Evolutionary conservation across 2,888 invertebrate genomes (phyloP).

Genomic region (Noctua fimbriata): DNA sequence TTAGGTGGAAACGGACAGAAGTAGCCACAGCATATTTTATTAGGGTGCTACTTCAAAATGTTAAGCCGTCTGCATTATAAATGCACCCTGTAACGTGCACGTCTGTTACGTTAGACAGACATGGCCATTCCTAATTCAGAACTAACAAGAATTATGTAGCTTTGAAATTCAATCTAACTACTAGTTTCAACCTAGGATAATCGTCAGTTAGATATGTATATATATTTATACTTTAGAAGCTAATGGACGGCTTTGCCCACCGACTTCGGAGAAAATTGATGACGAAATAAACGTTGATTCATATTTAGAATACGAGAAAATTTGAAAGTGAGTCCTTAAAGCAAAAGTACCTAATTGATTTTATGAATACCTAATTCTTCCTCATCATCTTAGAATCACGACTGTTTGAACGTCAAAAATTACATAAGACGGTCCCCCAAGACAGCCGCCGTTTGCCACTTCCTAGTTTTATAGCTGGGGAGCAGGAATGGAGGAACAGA

Average conservation of each 20-base stretch:
- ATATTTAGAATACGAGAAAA: neutral
- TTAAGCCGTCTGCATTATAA: neutral
- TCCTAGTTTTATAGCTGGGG: too few relatives aligned
- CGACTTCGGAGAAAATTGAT: neutral
- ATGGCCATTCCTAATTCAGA: neutral
- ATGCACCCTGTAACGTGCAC: conserved; percentile 16
- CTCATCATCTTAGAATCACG: too few relatives aligned
- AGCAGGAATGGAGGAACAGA: too few relatives aligned
- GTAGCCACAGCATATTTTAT: neutral
- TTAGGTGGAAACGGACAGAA: neutral
- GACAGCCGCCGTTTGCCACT: too few relatives aligned
- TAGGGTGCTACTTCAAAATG: conserved; percentile 1
- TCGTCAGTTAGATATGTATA: neutral
- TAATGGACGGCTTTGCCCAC: neutral
- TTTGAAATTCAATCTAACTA: neutral
- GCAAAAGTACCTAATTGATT: neutral
- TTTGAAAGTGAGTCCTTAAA: neutral
- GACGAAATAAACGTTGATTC: neutral
- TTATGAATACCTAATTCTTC: neutral
- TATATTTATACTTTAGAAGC: neutral
- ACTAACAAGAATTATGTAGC: neutral
- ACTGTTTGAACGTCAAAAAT: too few relatives aligned
- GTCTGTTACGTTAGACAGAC: neutral
- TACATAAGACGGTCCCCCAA: too few relatives aligned
- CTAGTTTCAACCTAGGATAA: neutral